Evolutionary conservation across 53 echinoderm and acorn worm genomes (phyloP).

Genomic region (Holothuria leucospilota): DNA sequence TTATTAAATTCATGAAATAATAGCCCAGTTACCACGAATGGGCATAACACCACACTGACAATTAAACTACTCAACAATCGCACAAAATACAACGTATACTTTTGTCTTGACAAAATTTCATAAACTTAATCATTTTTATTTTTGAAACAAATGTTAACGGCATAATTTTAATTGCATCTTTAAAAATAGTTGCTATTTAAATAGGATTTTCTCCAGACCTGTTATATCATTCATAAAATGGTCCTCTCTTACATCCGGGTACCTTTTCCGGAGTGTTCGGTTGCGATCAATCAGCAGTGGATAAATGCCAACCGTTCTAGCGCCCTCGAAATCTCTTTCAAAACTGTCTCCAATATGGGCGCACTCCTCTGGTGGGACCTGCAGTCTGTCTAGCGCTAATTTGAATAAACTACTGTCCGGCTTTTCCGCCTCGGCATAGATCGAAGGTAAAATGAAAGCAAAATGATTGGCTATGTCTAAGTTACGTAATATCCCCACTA

Average conservation of each 20-base stretch:
- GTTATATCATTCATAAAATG: slow-evolving; percentile 72
- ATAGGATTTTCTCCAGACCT: slow-evolving; percentile 62
- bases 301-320: slow-evolving; percentile 77
- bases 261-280: slow-evolving; percentile 20
- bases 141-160: no score
- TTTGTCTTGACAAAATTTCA: no score
- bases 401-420: slow-evolving; percentile 78
- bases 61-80: no score
- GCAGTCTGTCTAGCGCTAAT: slow-evolving; percentile 73
- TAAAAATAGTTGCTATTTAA: background rate
- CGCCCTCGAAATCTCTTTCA: slow-evolving; percentile 74
- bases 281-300: slow-evolving; percentile 80
- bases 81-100: no score
- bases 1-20: no score
- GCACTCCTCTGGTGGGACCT: slow-evolving; percentile 61
- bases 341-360: slow-evolving; percentile 86
- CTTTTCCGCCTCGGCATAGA: slow-evolving; percentile 64
- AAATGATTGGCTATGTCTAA: slow-evolving; percentile 76
- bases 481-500: slow-evolving; percentile 62
- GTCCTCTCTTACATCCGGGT: slow-evolving; percentile 57
- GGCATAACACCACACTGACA: no score
- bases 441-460: slow-evolving; percentile 82
- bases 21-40: no score
- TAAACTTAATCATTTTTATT: no score
- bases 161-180: no score